Percentiles rank a stretch among this genome's conserved stretches.
These are phyloP conservation scores for Lates calcarifer DNA, from an alignment of 2,113 vertebrate species.

Conservation along the genomic window DNA sequence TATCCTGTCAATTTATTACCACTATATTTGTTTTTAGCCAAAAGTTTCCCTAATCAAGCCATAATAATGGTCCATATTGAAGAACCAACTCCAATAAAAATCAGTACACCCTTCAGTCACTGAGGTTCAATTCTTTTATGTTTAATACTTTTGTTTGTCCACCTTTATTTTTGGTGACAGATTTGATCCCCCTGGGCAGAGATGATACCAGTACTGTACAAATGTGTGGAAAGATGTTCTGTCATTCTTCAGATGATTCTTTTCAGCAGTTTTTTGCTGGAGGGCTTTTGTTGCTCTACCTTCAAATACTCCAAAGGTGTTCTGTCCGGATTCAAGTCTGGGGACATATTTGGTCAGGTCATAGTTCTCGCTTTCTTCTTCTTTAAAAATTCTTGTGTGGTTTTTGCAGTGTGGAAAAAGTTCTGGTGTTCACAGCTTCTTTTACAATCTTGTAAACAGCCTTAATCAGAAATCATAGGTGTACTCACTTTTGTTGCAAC, in stretches of 20 bases:
- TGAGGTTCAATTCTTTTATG: neutral
- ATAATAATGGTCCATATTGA: neutral
- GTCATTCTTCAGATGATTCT: neutral
- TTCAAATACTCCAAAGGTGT: neutral
- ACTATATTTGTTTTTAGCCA: neutral
- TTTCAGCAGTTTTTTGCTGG: neutral
- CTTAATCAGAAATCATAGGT: too few species aligned
- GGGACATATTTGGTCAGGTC: neutral
- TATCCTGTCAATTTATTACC: neutral
- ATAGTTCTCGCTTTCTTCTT: neutral
- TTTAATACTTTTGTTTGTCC: neutral
- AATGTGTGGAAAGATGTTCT: too few species aligned
- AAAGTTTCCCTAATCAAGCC: too few species aligned
- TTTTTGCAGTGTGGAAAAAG: too few species aligned
- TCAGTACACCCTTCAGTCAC: neutral
- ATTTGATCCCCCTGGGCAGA: too few species aligned
- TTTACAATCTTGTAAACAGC: too few species aligned
- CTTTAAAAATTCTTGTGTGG: too few species aligned
- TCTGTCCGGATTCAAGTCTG: neutral
- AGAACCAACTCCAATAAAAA: neutral
- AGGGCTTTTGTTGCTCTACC: neutral
- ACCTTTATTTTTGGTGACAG: neutral
- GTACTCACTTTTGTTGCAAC: too few species aligned
- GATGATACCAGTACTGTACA: neutral
- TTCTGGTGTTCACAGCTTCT: too few species aligned